Evolutionary conservation across 2,113 vertebrate genomes (phyloP), one percentile per base, ranked within the genome.

Genomic region (Austrofundulus limnaeus): DNA sequence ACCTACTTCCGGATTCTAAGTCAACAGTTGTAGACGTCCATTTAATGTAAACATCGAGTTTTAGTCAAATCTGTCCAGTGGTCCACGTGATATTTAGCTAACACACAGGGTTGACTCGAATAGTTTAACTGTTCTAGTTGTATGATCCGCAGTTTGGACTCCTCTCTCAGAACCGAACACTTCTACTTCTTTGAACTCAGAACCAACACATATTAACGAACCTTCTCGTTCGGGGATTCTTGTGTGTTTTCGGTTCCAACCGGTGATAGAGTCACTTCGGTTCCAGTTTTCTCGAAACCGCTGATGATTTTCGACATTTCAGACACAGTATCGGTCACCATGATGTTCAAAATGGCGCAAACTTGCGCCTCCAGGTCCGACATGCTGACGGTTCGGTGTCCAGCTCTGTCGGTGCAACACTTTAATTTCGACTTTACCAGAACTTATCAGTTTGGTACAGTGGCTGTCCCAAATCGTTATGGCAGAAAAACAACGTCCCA

Each of bases 51-150:
- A n/a, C n/a, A n/a, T n/a, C n/a, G n/a, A n/a, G n/a, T n/a, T n/a
- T n/a, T n/a, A n/a, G n/a, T n/a, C n/a, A n/a, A n/a, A n/a, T n/a
- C n/a, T n/a, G n/a, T n/a, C n/a, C n/a, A n/a, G n/a, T n/a, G n/a
- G n/a, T n/a, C n/a, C n/a, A n/a, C n/a, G n/a, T n/a, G n/a, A n/a
- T n/a, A n/a, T n/a, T n/a, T n/a, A n/a, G n/a, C n/a, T n/a, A n/a
- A n/a, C n/a, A n/a, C n/a, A n/a, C n/a, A n/a, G n/a, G n/a, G n/a
- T n/a, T n/a, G n/a, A n/a, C n/a, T n/a, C n/a, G n/a, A n/a, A n/a
- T n/a, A n/a, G n/a, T n/a, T 83, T 85, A 85, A 48, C 63, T 72
- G 28, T 28, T 86, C 67, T 87, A 85, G 71, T 81, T 87, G 85
- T 88, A 88, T 84, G 80, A 25, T 86, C 72, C 69, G 74, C 63